These are phyloP conservation scores for Aulostomus chinensis DNA, from an alignment of 2,797 vertebrate genomes.

Conservation along the genomic window DNA sequence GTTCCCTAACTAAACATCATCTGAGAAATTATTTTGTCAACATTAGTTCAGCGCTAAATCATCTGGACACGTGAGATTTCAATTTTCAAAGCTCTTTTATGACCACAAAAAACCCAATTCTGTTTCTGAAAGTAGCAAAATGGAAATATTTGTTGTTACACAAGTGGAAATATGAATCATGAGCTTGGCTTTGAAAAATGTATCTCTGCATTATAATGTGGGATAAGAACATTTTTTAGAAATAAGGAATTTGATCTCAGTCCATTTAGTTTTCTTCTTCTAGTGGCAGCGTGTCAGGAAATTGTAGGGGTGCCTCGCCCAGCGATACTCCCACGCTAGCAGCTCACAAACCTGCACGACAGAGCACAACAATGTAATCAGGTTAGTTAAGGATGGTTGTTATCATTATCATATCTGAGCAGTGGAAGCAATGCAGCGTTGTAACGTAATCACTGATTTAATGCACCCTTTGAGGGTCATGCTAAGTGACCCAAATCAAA, in stretches of 20 bases:
- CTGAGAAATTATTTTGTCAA: conserved; percentile 19
- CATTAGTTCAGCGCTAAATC: conserved; percentile 16
- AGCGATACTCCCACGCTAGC: too few species aligned
- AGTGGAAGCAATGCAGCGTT: not conserved
- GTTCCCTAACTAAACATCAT: conserved; percentile 20
- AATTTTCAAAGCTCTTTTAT: conserved; percentile 53
- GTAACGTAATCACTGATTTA: too few species aligned
- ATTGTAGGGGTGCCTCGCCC: too few species aligned
- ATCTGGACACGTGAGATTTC: conserved; percentile 30
- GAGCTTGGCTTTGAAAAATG: conserved; percentile 20
- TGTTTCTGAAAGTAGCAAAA: not conserved
- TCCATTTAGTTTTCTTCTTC: not conserved
- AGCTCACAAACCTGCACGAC: not conserved
- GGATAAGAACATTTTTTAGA: not conserved
- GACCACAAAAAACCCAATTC: not conserved
- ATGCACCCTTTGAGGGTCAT: too few species aligned
- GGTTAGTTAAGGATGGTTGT: not conserved
- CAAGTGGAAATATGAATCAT: conserved; percentile 15
- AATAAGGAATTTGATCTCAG: conserved; percentile 6
- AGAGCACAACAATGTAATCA: not conserved
- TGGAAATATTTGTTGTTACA: conserved; percentile 27
- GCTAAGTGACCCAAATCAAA: too few species aligned
- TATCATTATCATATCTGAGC: not conserved
- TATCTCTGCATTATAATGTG: conserved; percentile 11
- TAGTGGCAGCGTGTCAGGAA: too few species aligned